A percentile compares a stretch with the other conserved stretches of the same genome.
Conservation (phyloP, 2,888 invertebrate species). For the Tineola bisselliella region DNA sequence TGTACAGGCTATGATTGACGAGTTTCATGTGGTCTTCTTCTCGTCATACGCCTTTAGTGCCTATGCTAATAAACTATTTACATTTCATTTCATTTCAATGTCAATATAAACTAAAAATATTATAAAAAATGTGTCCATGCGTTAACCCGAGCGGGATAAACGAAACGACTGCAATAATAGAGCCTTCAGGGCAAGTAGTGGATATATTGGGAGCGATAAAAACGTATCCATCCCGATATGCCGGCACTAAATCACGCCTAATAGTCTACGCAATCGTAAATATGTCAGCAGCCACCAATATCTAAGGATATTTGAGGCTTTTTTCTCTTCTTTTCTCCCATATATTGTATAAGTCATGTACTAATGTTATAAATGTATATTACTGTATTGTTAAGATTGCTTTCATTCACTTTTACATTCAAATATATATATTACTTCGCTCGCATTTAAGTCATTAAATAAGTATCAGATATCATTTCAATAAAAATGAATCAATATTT, state of each 20-base stretch:
- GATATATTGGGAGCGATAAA: conserved; percentile 63
- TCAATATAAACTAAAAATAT: no score
- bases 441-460: no score
- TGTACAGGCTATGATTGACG: no score
- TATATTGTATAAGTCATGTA: background rate
- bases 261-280: conserved; percentile 63
- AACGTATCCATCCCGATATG: conserved; percentile 67
- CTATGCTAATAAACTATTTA: no score
- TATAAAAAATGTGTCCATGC: background rate
- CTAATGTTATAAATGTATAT: background rate
- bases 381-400: background rate
- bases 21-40: no score
- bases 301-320: conserved; percentile 46
- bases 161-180: conserved; percentile 33
- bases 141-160: background rate
- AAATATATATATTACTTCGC: no score
- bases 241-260: conserved; percentile 63
- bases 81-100: no score
- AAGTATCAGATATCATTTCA: no score
- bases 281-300: conserved; percentile 65
- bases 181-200: conserved; percentile 35
- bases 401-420: no score
- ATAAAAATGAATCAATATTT: no score
- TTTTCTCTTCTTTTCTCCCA: conserved; percentile 9
- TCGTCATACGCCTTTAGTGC: no score